Evolutionary conservation across 2,797 vertebrate species (phyloP).

Genomic region (Characodon lateralis): DNA sequence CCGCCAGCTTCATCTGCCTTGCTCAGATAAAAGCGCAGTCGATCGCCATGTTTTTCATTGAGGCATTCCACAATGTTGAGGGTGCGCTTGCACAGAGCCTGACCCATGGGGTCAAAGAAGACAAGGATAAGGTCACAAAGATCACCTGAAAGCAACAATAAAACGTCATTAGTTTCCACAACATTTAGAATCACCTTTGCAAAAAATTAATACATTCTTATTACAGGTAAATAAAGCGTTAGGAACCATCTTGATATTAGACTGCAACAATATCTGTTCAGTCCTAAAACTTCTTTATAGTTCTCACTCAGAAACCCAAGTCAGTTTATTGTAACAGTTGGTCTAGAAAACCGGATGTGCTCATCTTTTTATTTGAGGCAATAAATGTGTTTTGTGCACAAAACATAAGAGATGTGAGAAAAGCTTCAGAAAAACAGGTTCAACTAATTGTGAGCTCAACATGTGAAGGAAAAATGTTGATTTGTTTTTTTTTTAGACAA

Average conservation of each 20-base stretch:
- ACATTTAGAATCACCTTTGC: not conserved
- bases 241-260: not conserved
- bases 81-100: conserved; percentile 88
- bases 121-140: conserved; percentile 88
- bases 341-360: not conserved
- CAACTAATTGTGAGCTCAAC: not conserved
- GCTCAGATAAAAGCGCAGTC: conserved; percentile 86
- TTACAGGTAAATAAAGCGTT: not conserved
- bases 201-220: not conserved
- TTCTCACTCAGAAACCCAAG: not conserved
- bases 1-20: conserved; percentile 88
- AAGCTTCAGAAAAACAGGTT: not conserved
- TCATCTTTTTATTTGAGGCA: not conserved
- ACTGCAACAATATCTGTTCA: not conserved
- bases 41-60: conserved; percentile 85
- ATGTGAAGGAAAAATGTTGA: not conserved
- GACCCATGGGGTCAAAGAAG: conserved; percentile 91
- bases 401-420: not conserved
- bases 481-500: not conserved
- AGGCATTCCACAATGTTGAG: conserved; percentile 88
- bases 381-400: not conserved
- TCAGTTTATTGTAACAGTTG: not conserved
- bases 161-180: not conserved
- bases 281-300: not conserved
- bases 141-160: conserved; percentile 74